phyloP scores from a whole-genome alignment of 2,797 vertebrate genomes.

The Carduelis carduelis region DNA sequence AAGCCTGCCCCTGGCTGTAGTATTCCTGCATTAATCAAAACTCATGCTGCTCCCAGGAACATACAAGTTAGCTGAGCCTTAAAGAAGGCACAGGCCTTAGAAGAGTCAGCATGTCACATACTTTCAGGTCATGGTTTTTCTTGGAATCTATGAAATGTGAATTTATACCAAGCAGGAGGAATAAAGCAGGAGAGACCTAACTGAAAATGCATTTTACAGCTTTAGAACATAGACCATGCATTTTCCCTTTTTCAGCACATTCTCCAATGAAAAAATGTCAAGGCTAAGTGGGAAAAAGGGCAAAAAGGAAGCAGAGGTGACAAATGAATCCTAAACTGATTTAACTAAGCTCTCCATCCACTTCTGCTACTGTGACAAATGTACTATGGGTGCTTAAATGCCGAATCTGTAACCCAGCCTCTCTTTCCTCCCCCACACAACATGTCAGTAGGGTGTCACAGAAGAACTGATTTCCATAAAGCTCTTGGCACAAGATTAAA shows the following conservation, averaged over 20 bases:
- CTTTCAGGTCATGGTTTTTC: background rate
- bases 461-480: background rate
- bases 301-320: background rate
- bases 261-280: background rate
- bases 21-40: background rate
- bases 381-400: background rate
- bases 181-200: background rate
- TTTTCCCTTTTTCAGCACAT: background rate
- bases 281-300: background rate
- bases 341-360: background rate
- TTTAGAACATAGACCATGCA: background rate
- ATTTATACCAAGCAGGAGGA: background rate
- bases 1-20: background rate
- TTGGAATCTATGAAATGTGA: background rate
- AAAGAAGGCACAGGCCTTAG: background rate
- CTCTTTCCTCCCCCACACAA: background rate
- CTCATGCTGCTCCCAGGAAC: background rate
- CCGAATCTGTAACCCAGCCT: background rate
- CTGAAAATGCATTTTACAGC: background rate
- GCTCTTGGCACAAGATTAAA: background rate
- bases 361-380: background rate
- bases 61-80: background rate
- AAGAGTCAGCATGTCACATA: background rate
- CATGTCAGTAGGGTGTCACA: background rate
- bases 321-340: background rate